Evolutionary conservation across 2,888 invertebrate species (phyloP).

Genomic region (Melangyna quadrimaculata): DNA sequence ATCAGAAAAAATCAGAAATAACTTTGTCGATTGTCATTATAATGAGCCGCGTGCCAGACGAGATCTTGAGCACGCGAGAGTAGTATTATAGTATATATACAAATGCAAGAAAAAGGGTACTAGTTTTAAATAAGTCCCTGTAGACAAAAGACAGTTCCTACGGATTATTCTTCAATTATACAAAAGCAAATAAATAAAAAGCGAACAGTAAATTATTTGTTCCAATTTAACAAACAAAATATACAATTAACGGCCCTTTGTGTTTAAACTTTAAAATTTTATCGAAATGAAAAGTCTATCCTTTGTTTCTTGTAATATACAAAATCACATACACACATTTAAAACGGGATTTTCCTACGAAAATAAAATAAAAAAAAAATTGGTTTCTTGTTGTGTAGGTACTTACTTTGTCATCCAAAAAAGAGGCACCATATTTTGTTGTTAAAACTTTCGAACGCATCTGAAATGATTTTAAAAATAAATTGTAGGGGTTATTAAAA

Average conservation of each 20-base stretch:
- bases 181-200: neutral
- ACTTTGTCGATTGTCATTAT: neutral
- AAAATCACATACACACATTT: no score
- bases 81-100: neutral
- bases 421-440: neutral
- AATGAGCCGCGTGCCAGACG: slow-evolving; percentile 24
- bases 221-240: neutral
- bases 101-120: neutral
- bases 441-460: neutral
- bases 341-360: neutral
- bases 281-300: neutral
- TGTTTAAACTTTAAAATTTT: neutral
- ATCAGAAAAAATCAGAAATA: neutral
- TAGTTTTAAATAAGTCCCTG: neutral
- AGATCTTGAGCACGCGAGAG: slow-evolving; percentile 16
- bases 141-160: neutral
- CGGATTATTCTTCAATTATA: neutral
- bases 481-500: neutral
- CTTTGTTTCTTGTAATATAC: no score
- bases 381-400: neutral
- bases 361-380: neutral
- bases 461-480: neutral
- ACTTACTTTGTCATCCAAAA: neutral
- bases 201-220: neutral
- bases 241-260: neutral